Base-by-base conservation (phyloP, 2,888 invertebrate genomes). In the Rutpela maculata region DNA sequence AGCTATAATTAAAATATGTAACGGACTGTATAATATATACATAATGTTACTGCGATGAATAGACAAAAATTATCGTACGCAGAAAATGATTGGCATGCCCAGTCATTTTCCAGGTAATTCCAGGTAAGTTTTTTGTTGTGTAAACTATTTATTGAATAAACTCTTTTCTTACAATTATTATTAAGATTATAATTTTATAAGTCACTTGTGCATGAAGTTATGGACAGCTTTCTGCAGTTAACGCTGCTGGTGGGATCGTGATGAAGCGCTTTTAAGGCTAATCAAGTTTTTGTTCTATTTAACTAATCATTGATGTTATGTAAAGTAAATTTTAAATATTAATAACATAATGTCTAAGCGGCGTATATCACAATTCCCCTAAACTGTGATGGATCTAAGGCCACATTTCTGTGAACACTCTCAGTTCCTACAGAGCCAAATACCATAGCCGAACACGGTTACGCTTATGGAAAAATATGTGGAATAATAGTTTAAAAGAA, bases 31-130 rank as follows among this genome's bases (percentile, higher is more conserved):
- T 70, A 35, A 59, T 38, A 17, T 7, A 35, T 35, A 35, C 31
- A 35, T 31, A 11, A 12, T 38, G 19, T 70, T 59, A 10, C 26
- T 11, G 38, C 38, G 70, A 70, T 70, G 59, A 70, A 70, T 38
- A 70, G 70, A 60, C 59, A 70, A 43, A 43, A 70, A 56, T 60
- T 26, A 31, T 35, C 38, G 38, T 38, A 65, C 60, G 26, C 31
- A 38, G 35, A 65, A 65, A 26, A 70, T 70, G 70, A 70, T 31
- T 60, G 70, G 59, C 70, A 70, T 59, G 59, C 15, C 59, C 70
- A 38, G 26, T 59, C 57, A 10, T 18, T 57, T 35, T 17, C 6
- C 57, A 57, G 57, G 17, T 67, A 50, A 55, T 12, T 63, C 59
- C 5, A 18, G 4, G 22, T 26, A 15, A 35, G 26, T 22, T 18